Percentiles rank a stretch among this genome's conserved stretches.
Conservation (phyloP, 2,888 invertebrate genomes). For the Lysandra coridon region DNA sequence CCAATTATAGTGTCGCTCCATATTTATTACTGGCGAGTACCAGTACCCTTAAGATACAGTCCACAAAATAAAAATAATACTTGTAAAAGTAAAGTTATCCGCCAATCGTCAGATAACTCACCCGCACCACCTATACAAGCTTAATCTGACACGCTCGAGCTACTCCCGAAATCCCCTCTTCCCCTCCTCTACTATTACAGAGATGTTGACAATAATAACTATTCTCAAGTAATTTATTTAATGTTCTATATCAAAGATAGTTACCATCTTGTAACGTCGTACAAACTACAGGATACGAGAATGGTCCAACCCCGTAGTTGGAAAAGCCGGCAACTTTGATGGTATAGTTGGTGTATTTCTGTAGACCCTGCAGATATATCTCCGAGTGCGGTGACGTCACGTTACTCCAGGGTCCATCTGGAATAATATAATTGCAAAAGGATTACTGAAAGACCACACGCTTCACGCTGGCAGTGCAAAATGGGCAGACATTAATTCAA, state of each 20-base stretch:
- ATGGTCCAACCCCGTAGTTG: conserved; percentile 89
- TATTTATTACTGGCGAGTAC: too few species aligned
- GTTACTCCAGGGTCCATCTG: conserved; percentile 69
- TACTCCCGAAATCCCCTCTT: too few species aligned
- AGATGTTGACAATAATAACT: neutral
- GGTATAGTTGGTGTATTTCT: conserved; percentile 93
- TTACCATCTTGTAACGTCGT: conserved; percentile 92
- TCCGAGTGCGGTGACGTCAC: conserved; percentile 86
- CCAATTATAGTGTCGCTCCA: too few species aligned
- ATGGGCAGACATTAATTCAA: too few species aligned
- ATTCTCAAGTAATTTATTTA: neutral
- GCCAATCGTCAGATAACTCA: too few species aligned
- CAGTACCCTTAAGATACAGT: too few species aligned
- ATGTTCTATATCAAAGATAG: conserved; percentile 30
- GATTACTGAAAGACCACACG: neutral
- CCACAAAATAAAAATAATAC: too few species aligned
- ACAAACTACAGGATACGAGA: conserved; percentile 88
- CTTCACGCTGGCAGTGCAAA: too few species aligned
- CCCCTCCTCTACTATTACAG: too few species aligned
- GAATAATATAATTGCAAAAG: conserved; percentile 35
- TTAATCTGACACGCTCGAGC: too few species aligned
- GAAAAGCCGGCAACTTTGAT: conserved; percentile 92
- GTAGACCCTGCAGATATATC: conserved; percentile 87
- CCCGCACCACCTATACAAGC: too few species aligned
- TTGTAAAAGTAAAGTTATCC: too few species aligned